Evolutionary conservation across 2,888 invertebrate genomes (phyloP).

Genomic region (Neria commutata): DNA sequence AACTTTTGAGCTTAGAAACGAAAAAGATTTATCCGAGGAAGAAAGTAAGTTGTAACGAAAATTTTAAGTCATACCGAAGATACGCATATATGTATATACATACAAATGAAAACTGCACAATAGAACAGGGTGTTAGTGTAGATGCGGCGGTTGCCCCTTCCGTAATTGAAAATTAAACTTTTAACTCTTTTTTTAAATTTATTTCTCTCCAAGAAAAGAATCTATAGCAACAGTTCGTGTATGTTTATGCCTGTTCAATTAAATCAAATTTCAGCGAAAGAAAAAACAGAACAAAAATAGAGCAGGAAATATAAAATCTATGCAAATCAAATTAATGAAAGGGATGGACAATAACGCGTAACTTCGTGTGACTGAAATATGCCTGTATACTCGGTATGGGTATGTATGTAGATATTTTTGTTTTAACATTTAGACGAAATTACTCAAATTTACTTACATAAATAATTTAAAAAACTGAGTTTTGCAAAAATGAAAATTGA

Average conservation of each 20-base stretch:
- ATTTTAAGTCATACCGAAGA: no score
- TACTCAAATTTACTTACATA: slow-evolving; percentile 16
- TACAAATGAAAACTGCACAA: no score
- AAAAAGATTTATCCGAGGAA: no score
- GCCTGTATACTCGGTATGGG: slow-evolving; percentile 10
- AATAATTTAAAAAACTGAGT: background rate
- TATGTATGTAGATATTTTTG: slow-evolving; percentile 11
- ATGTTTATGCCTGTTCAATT: no score
- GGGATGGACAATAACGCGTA: background rate
- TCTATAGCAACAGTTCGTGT: slow-evolving; percentile 10
- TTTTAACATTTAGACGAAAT: slow-evolving; percentile 15
- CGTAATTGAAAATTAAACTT: no score
- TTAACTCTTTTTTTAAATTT: no score
- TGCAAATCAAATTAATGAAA: slow-evolving; percentile 14
- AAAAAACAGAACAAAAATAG: slow-evolving; percentile 8
- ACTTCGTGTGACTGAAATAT: slow-evolving; percentile 19
- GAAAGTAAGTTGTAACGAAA: no score
- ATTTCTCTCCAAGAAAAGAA: slow-evolving; percentile 14
- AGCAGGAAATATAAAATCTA: slow-evolving; percentile 12
- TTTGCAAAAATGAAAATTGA: slow-evolving; percentile 10
- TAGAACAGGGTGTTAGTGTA: no score
- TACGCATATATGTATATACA: no score
- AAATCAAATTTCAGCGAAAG: no score
- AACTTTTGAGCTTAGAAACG: no score
- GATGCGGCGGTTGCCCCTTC: no score